phyloP scores from a whole-genome alignment of 2,888 invertebrate genomes.

The Vannuccia rotundouncinata region DNA sequence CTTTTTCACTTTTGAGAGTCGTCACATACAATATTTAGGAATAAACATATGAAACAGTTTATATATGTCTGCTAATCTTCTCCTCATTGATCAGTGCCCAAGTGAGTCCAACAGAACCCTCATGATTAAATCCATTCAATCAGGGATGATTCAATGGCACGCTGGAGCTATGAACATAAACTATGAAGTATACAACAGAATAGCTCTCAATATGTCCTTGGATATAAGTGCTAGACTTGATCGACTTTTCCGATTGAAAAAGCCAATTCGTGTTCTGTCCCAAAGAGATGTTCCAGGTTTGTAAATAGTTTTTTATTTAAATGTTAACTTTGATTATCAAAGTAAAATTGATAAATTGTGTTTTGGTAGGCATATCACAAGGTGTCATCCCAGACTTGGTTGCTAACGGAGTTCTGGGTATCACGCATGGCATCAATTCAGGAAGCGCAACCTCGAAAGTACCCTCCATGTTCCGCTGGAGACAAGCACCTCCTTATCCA shows the following conservation, averaged over 20 bases:
- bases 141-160: conserved; percentile 50
- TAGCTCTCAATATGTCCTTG: conserved; percentile 45
- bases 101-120: conserved; percentile 41
- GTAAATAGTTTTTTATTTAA: neutral
- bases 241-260: conserved; percentile 43
- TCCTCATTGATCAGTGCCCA: conserved; percentile 45
- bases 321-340: too few relatives aligned
- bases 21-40: neutral
- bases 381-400: conserved; percentile 28
- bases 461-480: conserved; percentile 31
- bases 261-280: conserved; percentile 46
- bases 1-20: neutral
- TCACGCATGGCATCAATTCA: conserved; percentile 38
- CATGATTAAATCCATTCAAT: conserved; percentile 42
- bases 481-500: neutral
- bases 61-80: neutral
- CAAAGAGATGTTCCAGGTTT: conserved; percentile 53
- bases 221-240: conserved; percentile 46
- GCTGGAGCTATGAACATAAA: conserved; percentile 55
- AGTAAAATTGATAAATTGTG: too few relatives aligned
- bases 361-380: conserved; percentile 43
- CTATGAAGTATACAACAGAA: conserved; percentile 46
- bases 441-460: conserved; percentile 20
- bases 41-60: neutral
- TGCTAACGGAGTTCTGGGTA: conserved; percentile 27